A percentile compares a stretch with the other conserved stretches of the same genome.
Conservation (phyloP, 2,888 invertebrate species). For the Troides helena region DNA sequence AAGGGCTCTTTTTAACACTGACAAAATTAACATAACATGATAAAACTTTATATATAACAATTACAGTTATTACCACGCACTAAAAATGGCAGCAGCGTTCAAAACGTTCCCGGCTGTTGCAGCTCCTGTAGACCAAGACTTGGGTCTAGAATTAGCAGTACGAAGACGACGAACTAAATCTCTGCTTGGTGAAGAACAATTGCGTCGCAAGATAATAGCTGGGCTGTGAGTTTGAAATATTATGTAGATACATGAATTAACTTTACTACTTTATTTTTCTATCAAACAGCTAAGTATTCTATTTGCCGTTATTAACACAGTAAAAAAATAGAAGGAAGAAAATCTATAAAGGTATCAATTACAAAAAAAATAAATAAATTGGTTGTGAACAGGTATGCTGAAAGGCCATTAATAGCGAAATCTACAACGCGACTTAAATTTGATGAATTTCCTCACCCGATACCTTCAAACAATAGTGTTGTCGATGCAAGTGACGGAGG, state of each 20-base stretch:
- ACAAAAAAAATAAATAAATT: not conserved
- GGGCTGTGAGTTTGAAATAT: slow-evolving; percentile 51
- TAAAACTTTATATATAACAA: not conserved
- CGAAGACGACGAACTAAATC: slow-evolving; percentile 73
- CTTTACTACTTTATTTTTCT: not conserved
- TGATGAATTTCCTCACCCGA: slow-evolving; percentile 31
- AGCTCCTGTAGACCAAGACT: slow-evolving; percentile 51
- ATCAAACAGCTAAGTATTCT: not conserved
- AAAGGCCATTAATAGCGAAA: slow-evolving; percentile 35
- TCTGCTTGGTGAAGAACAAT: slow-evolving; percentile 61
- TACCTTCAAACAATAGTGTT: slow-evolving; percentile 39
- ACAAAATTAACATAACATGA: too few relatives aligned
- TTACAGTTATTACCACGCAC: slow-evolving; percentile 60
- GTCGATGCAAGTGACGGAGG: slow-evolving; percentile 41
- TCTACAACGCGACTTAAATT: slow-evolving; percentile 20
- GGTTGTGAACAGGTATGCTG: slow-evolving; percentile 47
- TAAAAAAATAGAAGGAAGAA: not conserved
- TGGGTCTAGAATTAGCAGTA: slow-evolving; percentile 69
- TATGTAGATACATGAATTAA: not conserved
- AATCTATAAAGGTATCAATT: not conserved
- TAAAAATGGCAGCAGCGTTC: slow-evolving; percentile 61
- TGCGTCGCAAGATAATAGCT: slow-evolving; percentile 61
- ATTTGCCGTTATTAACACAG: not conserved
- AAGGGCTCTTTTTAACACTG: too few relatives aligned
- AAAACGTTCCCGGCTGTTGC: slow-evolving; percentile 57